These are phyloP conservation scores for Entomobrya multifasciata DNA, from an alignment of 2,888 invertebrate genomes.

Conservation along the genomic window DNA sequence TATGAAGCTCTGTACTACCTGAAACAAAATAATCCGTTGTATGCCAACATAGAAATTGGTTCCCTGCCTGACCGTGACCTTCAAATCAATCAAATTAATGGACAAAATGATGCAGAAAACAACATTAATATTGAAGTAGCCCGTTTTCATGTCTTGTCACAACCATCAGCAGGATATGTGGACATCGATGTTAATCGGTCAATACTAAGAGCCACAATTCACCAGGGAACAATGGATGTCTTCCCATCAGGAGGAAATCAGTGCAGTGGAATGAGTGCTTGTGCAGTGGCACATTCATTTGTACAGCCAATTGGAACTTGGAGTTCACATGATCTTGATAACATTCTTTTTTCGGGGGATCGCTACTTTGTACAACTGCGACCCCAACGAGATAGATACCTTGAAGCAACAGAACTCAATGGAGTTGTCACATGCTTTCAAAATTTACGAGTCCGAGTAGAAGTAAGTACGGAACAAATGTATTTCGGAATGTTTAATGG, in stretches of 20 bases:
- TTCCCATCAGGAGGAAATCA: conserved; percentile 47
- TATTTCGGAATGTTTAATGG: background rate
- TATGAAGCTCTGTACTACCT: background rate
- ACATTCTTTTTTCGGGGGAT: conserved; percentile 21
- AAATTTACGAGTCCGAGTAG: background rate
- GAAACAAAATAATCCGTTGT: conserved; percentile 15
- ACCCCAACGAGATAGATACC: background rate
- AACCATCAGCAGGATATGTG: conserved; percentile 7
- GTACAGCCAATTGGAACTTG: conserved; percentile 5
- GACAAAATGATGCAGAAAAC: no score
- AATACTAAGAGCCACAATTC: conserved; percentile 42
- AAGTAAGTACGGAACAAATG: no score
- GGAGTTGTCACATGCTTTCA: background rate
- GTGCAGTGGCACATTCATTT: conserved; percentile 18
- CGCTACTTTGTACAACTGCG: background rate
- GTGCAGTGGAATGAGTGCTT: conserved; percentile 47
- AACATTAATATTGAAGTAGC: background rate
- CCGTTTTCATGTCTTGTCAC: background rate
- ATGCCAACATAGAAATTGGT: background rate
- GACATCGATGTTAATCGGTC: background rate
- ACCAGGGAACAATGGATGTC: conserved; percentile 15
- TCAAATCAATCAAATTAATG: no score
- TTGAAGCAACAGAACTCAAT: background rate
- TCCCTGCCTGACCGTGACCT: no score
- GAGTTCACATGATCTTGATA: background rate